Evolutionary conservation across 2,888 invertebrate genomes (phyloP).

Genomic region (Ypsolopha sequella): DNA sequence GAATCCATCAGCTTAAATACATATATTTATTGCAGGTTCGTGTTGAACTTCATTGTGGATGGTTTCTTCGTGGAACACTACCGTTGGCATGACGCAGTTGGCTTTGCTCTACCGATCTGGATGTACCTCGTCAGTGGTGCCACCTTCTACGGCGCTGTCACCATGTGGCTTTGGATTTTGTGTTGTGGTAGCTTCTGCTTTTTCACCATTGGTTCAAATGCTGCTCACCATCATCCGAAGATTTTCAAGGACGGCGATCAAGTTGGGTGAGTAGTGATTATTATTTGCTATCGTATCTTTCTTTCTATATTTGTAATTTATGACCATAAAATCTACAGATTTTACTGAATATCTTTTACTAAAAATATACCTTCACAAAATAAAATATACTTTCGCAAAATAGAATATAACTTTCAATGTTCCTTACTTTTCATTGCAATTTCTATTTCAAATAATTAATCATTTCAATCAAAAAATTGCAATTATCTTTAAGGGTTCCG

Average conservation of each 20-base stretch:
- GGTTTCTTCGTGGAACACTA: conserved; percentile 37
- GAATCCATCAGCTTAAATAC: neutral
- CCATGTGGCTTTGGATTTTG: conserved; percentile 71
- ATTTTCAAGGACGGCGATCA: conserved; percentile 85
- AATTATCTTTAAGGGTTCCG: no score
- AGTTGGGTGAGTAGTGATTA: conserved; percentile 51
- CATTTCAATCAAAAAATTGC: no score
- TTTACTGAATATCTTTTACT: no score
- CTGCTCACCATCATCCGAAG: conserved; percentile 86
- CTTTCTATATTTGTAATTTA: no score
- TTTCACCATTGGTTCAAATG: conserved; percentile 75
- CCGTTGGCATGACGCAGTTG: conserved; percentile 40
- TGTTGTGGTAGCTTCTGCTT: conserved; percentile 72
- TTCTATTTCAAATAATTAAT: no score
- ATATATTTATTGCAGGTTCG: conserved; percentile 22
- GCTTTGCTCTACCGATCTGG: conserved; percentile 46
- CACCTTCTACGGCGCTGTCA: conserved; percentile 32
- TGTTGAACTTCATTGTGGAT: conserved; percentile 26
- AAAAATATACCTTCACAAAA: no score
- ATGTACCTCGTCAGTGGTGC: conserved; percentile 47
- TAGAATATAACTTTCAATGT: no score
- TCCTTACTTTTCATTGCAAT: no score
- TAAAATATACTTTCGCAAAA: no score
- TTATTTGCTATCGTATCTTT: neutral
- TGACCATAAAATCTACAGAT: no score